A percentile compares a stretch with the other conserved stretches of the same genome.
These are phyloP conservation scores for Corvus cornix DNA, from an alignment of 2,113 vertebrate species.

Conservation along the genomic window DNA sequence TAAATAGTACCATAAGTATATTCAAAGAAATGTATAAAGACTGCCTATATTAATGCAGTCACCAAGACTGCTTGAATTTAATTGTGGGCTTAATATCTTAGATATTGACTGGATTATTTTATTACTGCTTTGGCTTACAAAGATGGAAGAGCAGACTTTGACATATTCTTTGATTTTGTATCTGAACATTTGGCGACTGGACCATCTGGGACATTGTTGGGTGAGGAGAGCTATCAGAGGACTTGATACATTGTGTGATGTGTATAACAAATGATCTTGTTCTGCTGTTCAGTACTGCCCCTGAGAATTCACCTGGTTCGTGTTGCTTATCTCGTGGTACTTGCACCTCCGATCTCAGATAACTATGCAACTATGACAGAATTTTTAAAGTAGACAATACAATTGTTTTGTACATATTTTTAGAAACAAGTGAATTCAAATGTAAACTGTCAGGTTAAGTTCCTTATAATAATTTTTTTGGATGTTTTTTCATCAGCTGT, in stretches of 20 bases:
- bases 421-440: not conserved
- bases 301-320: not conserved
- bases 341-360: not conserved
- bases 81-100: not conserved
- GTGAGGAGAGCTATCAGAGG: not conserved
- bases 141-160: not conserved
- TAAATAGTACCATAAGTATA: not conserved
- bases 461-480: not conserved
- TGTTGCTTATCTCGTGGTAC: not conserved
- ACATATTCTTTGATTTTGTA: not conserved
- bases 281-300: not conserved
- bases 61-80: not conserved
- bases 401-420: not conserved
- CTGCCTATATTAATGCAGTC: not conserved
- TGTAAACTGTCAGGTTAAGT: not conserved
- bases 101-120: not conserved
- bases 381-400: not conserved
- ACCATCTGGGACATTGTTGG: not conserved
- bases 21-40: not conserved
- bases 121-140: not conserved
- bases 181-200: not conserved
- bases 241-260: not conserved
- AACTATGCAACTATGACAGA: not conserved
- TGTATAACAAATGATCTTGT: not conserved
- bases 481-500: not conserved